Evolutionary conservation across 64 coral and sea anemone genomes (phyloP), one percentile per base, ranked within the genome.

Genomic region (Orbicella faveolata): DNA sequence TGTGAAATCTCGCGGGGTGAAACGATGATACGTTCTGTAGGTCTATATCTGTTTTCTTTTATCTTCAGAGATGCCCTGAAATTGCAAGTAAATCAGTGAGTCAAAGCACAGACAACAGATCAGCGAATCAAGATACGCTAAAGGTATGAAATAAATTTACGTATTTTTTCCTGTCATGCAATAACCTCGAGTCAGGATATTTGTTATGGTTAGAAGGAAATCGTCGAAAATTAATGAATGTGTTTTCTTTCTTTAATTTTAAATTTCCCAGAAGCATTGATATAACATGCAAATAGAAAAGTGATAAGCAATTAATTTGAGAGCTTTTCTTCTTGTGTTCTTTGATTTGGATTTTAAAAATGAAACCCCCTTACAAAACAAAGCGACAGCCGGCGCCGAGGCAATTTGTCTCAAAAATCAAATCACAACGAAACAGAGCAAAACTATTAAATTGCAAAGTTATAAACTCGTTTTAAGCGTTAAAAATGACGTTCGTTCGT

Each of bases 281-380:
- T n/a, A n/a, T 25, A 26, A 70, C 6, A 25, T 0, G 25, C 21
- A 70, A 70, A 70, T 25, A 26, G 21, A 10, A 20, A 21, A 70
- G 67, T 70, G 67, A 70, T 70, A 26, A 70, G 20, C 67, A 70
- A 70, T 70, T 70, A 70, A 70, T 70, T 70, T 23, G 25, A n/a
- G 25, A 70, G 23, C 9, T 11, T 70, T 69, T 26, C 21, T n/a
- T 11, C 25, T 5, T 26, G 67, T 10, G 9, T 70, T 70, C 25
- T 20, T 4, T 26, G 67, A 70, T 25, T 26, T 10, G 25, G n/a
- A 70, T n/a, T 19, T 26, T 11, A 70, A 25, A 70, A 26, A 26
- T 23, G 7, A 25, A 26, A n/a, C 1, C 30, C 0, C 6, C 67
- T 11, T 70, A 8, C 1, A 6, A 5, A 70, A 26, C 20, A 25